Percentiles rank a stretch among this genome's conserved stretches.
Conservation (phyloP, 2,888 invertebrate genomes). For the Eupsilia transversa region DNA sequence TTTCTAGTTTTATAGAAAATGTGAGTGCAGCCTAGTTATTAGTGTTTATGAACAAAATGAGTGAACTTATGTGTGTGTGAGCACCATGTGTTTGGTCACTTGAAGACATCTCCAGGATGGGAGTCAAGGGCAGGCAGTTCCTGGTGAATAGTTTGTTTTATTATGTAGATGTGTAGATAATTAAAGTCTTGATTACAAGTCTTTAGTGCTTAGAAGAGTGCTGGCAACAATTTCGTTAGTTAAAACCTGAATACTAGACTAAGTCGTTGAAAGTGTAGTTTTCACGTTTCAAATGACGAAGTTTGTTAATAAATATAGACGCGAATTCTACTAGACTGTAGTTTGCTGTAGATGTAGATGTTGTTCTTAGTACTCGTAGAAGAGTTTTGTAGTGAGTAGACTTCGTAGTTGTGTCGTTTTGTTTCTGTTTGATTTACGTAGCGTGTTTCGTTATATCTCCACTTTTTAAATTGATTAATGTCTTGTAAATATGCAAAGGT, state of each 20-base stretch:
- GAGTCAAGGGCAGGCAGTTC: conserved; percentile 82
- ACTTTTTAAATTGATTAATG: background rate
- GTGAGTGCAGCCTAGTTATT: conserved; percentile 15
- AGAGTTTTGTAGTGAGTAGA: conserved; percentile 34
- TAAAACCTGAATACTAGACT: conserved; percentile 13
- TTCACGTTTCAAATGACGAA: conserved; percentile 27
- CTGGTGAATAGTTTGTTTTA: conserved; percentile 77
- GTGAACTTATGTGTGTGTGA: conserved; percentile 49
- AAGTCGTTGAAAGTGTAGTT: background rate
- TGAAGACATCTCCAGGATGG: conserved; percentile 74
- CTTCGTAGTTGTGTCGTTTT: conserved; percentile 7
- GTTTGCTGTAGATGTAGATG: conserved; percentile 15
- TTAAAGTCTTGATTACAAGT: conserved; percentile 2
- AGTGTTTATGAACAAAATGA: conserved; percentile 45
- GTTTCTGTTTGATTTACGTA: conserved; percentile 13
- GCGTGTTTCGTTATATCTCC: background rate
- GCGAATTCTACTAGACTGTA: conserved; percentile 14
- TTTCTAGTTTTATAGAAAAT: conserved; percentile 17
- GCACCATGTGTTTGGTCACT: conserved; percentile 35
- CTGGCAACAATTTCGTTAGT: background rate
- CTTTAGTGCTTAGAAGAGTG: conserved; percentile 7
- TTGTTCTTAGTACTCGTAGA: conserved; percentile 19
- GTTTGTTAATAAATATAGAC: conserved; percentile 28
- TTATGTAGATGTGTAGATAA: conserved; percentile 46
- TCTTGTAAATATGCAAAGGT: conserved; percentile 9